Evolutionary conservation across 2,888 invertebrate species (phyloP).

Genomic region (Drosophila gaucha): DNA sequence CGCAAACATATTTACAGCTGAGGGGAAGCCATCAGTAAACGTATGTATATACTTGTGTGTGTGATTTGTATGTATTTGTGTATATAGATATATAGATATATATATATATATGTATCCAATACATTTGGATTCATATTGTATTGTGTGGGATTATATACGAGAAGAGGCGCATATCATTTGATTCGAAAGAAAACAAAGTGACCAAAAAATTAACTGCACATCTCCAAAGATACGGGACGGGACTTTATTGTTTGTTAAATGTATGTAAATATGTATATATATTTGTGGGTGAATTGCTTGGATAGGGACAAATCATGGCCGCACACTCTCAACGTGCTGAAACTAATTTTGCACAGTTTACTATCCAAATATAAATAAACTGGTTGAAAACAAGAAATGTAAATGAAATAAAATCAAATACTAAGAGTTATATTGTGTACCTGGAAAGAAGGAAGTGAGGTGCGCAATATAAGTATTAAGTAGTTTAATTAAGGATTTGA

Average conservation of each 20-base stretch:
- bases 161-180: constrained; percentile 65
- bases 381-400: constrained; percentile 1
- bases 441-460: constrained; percentile 24
- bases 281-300: constrained; percentile 12
- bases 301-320: constrained; percentile 17
- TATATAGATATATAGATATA: no score
- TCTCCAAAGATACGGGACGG: constrained; percentile 56
- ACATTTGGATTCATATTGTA: constrained; percentile 19
- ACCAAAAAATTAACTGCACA: constrained; percentile 64
- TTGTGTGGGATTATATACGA: constrained; percentile 48
- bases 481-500: constrained; percentile 24
- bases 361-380: constrained; percentile 35
- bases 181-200: constrained; percentile 58
- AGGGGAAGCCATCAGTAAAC: constrained; percentile 71
- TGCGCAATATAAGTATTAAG: constrained; percentile 28
- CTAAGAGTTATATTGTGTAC: constrained; percentile 27
- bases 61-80: constrained; percentile 1
- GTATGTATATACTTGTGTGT: constrained; percentile 25
- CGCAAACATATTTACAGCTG: constrained; percentile 84
- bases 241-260: constrained; percentile 22
- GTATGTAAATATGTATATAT: constrained; percentile 13
- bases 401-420: constrained; percentile 6
- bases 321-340: constrained; percentile 45
- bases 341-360: constrained; percentile 30
- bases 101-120: constrained; percentile 32